These are phyloP conservation scores for Prochilodus magdalenae DNA, from an alignment of 2,113 vertebrate species.

Conservation along the genomic window DNA sequence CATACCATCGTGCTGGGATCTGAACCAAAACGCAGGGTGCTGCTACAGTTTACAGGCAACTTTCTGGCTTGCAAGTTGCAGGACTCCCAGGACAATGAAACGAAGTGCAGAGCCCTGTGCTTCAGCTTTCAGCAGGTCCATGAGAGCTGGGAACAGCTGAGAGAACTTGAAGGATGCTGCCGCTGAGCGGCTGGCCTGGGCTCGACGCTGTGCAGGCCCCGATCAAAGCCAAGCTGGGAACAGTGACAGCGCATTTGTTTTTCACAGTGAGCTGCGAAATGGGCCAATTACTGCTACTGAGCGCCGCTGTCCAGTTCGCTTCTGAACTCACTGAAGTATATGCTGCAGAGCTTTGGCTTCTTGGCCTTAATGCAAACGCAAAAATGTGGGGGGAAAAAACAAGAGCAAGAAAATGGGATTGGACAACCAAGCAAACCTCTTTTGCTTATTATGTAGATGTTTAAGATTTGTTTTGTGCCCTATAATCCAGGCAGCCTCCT, in stretches of 20 bases:
- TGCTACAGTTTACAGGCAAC: not conserved
- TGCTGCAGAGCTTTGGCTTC: not conserved
- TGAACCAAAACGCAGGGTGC: slow-evolving; percentile 2
- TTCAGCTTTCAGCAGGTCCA: slow-evolving; percentile 38
- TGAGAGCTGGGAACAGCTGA: slow-evolving; percentile 42
- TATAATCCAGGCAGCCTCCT: too few relatives aligned
- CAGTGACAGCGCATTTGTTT: slow-evolving; percentile 26
- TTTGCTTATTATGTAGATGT: not conserved
- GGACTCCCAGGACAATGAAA: slow-evolving; percentile 27
- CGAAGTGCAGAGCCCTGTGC: slow-evolving; percentile 22
- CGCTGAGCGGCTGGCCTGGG: slow-evolving; percentile 9
- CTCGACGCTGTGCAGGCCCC: slow-evolving; percentile 37
- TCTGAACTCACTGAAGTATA: not conserved
- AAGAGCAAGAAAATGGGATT: not conserved
- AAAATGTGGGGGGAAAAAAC: not conserved
- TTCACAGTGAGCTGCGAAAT: slow-evolving; percentile 21
- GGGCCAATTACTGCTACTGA: slow-evolving; percentile 33
- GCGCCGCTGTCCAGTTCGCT: slow-evolving; percentile 3
- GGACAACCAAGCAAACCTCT: not conserved
- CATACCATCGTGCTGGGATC: slow-evolving; percentile 2
- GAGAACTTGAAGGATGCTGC: slow-evolving; percentile 43
- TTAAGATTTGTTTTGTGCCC: too few relatives aligned
- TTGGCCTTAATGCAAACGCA: not conserved
- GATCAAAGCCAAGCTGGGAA: slow-evolving; percentile 36
- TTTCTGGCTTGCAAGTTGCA: not conserved